A percentile compares a stretch with the other conserved stretches of the same genome.
These are phyloP conservation scores for Temnothorax rugatulus DNA, from an alignment of 2,888 invertebrate genomes.

Conservation along the genomic window DNA sequence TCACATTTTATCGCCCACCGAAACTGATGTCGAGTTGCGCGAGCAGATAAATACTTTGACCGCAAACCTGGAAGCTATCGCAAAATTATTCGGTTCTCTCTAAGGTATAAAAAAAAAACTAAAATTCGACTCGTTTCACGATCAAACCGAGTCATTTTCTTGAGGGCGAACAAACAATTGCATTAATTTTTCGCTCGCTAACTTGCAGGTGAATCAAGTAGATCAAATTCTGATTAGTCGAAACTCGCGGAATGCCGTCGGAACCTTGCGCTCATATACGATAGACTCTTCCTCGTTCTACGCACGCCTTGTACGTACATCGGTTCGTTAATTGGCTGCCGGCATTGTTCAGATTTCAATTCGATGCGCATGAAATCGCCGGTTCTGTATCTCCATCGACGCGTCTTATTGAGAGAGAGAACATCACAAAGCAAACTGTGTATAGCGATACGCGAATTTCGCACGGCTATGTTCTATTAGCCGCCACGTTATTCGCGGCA, in stretches of 20 bases:
- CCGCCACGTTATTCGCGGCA: slow-evolving; percentile 48
- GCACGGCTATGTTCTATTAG: slow-evolving; percentile 60
- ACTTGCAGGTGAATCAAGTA: background rate
- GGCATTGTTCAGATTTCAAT: slow-evolving; percentile 52
- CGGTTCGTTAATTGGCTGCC: slow-evolving; percentile 40
- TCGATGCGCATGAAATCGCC: slow-evolving; percentile 55
- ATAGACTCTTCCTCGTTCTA: background rate
- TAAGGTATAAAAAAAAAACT: background rate
- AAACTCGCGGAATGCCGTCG: background rate
- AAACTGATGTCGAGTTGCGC: slow-evolving; percentile 29
- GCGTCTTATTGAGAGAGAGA: slow-evolving; percentile 36
- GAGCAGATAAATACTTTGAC: slow-evolving; percentile 20
- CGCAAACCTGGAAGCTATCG: background rate
- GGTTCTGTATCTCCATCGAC: slow-evolving; percentile 47
- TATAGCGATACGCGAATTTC: slow-evolving; percentile 52
- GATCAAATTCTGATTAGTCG: background rate
- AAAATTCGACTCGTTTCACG: background rate
- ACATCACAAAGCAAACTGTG: slow-evolving; percentile 47
- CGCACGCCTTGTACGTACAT: background rate
- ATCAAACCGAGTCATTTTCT: background rate
- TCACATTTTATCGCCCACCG: slow-evolving; percentile 58
- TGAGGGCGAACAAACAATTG: background rate
- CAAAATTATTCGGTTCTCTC: slow-evolving; percentile 2
- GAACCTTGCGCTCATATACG: background rate
- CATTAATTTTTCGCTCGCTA: background rate